Evolutionary conservation across 2,888 invertebrate genomes (phyloP), one percentile per base, ranked within the genome.

Genomic region (Monopis laevigella): DNA sequence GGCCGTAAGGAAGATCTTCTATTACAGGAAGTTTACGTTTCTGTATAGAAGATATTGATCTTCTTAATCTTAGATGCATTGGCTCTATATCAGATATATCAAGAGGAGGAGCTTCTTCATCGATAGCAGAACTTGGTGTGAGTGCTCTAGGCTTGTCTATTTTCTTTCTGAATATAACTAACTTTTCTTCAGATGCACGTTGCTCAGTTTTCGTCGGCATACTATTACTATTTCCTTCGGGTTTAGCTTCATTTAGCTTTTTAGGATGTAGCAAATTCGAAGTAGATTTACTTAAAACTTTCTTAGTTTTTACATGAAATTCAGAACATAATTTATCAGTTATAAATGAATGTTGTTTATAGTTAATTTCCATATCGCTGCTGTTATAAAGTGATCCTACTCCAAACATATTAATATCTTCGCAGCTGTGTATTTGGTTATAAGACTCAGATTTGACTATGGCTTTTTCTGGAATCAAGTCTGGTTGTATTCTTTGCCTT

Each of bases 251-350:
- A 45, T 64, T 72, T n/a, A 66, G 49, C 45, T 84, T 84, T 48
- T 84, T 82, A n/a, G 84, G 77, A 50, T 86, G 85, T 44, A 85
- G 72, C 34, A 86, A 63, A 56, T 85, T 86, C 2, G 85, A 85
- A 1, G 86, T 86, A 2, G 86, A 86, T 58, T 86, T 86, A 53
- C 86, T 86, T 2, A 86, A 71, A 30, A 82, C 82, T 49, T 83
- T 75, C 53, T 88, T 87, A 4, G 88, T 88, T 65, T 88, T 88
- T 1, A 88, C 88, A 51, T 88, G 87, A 53, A 88, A 88, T 61
- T 88, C 88, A 2, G 86, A 85, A 62, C 86, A 88, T 18, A 88
- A 66, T 52, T 88, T 85, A 51, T 88, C 86, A 10, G 88, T 88
- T 28, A 88, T 88, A 48, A 82, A 88, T 0, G 87, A 87, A 51